Evolutionary conservation across 2,797 vertebrate genomes (phyloP).

Genomic region (Spinibarbus caldwelli): DNA sequence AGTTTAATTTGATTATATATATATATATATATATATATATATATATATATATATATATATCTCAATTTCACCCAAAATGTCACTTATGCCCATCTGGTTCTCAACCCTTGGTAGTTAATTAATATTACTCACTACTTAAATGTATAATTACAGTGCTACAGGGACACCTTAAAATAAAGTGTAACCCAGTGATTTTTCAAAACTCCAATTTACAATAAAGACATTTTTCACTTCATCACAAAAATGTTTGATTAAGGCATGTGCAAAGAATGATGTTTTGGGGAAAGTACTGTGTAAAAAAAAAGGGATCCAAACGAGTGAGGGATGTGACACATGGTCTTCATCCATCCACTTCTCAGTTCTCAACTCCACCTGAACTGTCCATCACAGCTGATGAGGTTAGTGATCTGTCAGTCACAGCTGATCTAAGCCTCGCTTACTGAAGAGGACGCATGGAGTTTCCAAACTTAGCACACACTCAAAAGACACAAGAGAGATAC

Average conservation of each 20-base stretch:
- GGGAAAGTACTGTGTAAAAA: not conserved
- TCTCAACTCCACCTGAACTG: slow-evolving; percentile 1
- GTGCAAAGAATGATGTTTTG: not conserved
- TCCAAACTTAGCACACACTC: not conserved
- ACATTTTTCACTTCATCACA: not conserved
- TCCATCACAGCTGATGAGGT: slow-evolving; percentile 18
- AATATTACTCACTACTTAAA: no score
- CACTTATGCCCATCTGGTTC: no score
- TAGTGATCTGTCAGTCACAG: not conserved
- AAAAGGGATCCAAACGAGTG: not conserved
- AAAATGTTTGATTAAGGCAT: not conserved
- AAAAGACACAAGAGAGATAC: not conserved
- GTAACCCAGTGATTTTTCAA: not conserved
- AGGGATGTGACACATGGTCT: not conserved
- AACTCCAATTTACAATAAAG: not conserved
- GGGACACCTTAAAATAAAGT: no score
- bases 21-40: no score
- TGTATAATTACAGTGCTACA: no score
- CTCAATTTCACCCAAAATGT: no score
- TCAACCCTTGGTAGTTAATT: no score
- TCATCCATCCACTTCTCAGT: not conserved
- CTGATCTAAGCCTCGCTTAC: not conserved
- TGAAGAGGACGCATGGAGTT: not conserved
- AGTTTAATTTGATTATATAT: no score
- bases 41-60: no score